Base-by-base conservation (phyloP, 2,888 invertebrate species). In the Keiferia lycopersicella region DNA sequence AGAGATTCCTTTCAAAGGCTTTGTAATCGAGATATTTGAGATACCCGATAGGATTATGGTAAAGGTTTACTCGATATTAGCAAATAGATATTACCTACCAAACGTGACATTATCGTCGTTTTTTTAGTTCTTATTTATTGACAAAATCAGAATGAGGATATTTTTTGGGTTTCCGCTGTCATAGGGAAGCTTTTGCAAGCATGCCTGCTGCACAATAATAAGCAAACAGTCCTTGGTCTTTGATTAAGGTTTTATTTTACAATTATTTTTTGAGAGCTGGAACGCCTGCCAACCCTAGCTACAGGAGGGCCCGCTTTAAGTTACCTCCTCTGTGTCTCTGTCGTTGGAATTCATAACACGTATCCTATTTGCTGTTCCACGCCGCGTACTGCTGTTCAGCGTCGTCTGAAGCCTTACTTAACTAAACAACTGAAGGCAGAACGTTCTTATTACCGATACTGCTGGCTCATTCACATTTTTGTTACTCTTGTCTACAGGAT, bases 281-380 rank as follows among this genome's bases (percentile, higher is more conserved):
- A 26, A 26, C 3, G 26, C 26, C 26, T 26, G 26, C 6, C 26
- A 26, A 26, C 26, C 26, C 26, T 26, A 26, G 26, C 26, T 26
- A 26, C 26, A 26, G 6, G 2, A 26, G 26, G 6, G 26, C 26
- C 16, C 12, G 39, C 39, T 20, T 38, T 38, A 58, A 58, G 38
- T 39, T 58, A 58, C 58, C 39, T 34, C 57, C 38, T 38, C 39
- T 58, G 58, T 58, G 20, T 38, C 16, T 18, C 10, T 26, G n/a
- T 57, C 57, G 7, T 48, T 18, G 39, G 12, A 38, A 58, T 58
- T 58, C 58, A 39, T 58, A 20, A 58, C 38, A 20, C 58, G 38
- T 58, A 58, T 14, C 58, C 39, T 58, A 58, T 58, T 58, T 39
- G 38, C 20, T 58, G 30, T 34, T 57, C 57, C n/a, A 30, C 26